phyloP scores from a whole-genome alignment of 2,797 vertebrate species.

The Apogon talboti region DNA sequence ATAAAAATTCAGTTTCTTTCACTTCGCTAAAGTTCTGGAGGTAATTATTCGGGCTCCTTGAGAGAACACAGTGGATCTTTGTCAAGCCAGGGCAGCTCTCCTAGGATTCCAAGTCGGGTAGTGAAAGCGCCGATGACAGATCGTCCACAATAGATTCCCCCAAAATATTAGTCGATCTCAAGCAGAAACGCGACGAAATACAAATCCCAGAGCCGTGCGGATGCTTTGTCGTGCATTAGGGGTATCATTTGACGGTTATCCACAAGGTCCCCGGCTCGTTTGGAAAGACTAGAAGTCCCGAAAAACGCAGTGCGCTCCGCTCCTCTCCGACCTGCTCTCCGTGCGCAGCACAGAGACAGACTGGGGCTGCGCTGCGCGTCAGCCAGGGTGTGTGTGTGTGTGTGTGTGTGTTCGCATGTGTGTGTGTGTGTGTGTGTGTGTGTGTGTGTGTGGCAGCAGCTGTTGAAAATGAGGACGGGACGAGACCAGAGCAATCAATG shows the following conservation, averaged over 20 bases:
- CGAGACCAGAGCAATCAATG: constrained; percentile 87
- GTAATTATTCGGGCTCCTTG: constrained; percentile 38
- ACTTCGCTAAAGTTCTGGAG: constrained; percentile 67
- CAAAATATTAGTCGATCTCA: constrained; percentile 68
- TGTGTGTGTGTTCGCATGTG: constrained; percentile 11
- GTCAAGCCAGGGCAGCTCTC: constrained; percentile 63
- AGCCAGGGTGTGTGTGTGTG: constrained; percentile 65
- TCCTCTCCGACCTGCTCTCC: constrained; percentile 80
- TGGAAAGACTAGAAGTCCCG: constrained; percentile 64
- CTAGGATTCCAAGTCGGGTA: constrained; percentile 74
- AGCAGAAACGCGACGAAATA: constrained; percentile 59
- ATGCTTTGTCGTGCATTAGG: constrained; percentile 16
- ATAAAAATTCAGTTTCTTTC: constrained; percentile 56
- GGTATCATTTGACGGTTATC: constrained; percentile 68
- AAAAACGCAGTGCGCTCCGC: constrained; percentile 78
- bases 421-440: constrained; percentile 16
- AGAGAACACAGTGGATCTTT: constrained; percentile 68
- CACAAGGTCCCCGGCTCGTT: constrained; percentile 72
- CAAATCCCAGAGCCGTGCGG: constrained; percentile 71
- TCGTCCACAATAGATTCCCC: constrained; percentile 85
- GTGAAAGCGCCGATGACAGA: constrained; percentile 80
- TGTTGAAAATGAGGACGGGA: constrained; percentile 79
- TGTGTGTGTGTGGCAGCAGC: constrained; percentile 73
- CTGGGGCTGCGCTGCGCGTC: constrained; percentile 71
- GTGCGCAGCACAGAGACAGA: constrained; percentile 79